These are phyloP conservation scores for Muscina levida DNA, from an alignment of 2,888 invertebrate species.

Conservation along the genomic window DNA sequence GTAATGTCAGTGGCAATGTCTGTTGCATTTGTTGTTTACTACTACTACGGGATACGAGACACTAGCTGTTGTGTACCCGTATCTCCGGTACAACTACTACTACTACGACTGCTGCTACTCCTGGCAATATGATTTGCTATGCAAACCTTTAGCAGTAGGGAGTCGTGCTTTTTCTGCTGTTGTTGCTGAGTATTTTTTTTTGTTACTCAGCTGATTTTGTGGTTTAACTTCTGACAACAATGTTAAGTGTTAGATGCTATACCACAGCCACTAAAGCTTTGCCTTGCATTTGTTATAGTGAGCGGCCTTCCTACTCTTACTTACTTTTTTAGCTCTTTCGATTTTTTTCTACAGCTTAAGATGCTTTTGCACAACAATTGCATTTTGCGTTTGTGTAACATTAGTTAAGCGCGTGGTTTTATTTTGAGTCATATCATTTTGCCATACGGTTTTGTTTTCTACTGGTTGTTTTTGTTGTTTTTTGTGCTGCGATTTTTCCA, in stretches of 20 bases:
- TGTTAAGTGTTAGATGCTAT: slow-evolving; percentile 59
- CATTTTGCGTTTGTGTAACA: slow-evolving; percentile 33
- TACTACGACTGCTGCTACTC: too few relatives aligned
- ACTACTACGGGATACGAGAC: too few relatives aligned
- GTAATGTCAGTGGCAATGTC: slow-evolving; percentile 28
- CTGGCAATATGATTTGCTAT: slow-evolving; percentile 14
- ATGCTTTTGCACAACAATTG: slow-evolving; percentile 16
- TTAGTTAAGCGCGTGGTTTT: background rate
- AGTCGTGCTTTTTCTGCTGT: background rate
- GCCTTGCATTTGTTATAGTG: slow-evolving; percentile 13
- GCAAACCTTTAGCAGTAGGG: background rate
- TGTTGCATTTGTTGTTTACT: slow-evolving; percentile 35
- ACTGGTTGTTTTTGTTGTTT: too few relatives aligned
- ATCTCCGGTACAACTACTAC: background rate
- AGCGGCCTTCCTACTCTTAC: background rate
- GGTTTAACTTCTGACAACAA: slow-evolving; percentile 64
- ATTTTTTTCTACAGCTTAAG: background rate
- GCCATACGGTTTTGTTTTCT: background rate
- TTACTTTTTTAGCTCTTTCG: slow-evolving; percentile 31
- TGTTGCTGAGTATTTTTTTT: background rate
- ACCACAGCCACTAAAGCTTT: slow-evolving; percentile 26
- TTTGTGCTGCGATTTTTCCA: slow-evolving; percentile 10
- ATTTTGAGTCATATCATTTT: background rate
- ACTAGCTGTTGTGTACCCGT: background rate
- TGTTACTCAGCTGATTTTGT: slow-evolving; percentile 56